Evolutionary conservation across 64 coral and sea anemone species (phyloP).

Genomic region (Anthopleura sola): DNA sequence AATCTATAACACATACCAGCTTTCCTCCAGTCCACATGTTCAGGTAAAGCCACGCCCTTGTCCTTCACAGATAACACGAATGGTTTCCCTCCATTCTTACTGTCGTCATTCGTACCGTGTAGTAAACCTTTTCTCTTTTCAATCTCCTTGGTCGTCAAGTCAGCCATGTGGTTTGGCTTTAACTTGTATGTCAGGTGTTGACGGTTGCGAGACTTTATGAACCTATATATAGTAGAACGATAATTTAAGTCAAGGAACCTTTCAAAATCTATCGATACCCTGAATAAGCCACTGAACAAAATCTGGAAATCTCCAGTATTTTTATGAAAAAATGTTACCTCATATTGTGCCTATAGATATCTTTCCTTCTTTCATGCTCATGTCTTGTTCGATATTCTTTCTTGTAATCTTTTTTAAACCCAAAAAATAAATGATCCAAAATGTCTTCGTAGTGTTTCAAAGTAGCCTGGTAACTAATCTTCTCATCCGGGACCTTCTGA

Average conservation of each 20-base stretch:
- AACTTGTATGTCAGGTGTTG: constrained; percentile 69
- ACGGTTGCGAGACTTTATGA: constrained; percentile 91
- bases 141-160: constrained; percentile 88
- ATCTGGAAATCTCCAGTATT: too few relatives aligned
- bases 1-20: constrained; percentile 36
- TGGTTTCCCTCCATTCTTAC: constrained; percentile 24
- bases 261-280: too few relatives aligned
- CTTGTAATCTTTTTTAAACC: constrained; percentile 61
- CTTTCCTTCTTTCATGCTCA: constrained; percentile 82
- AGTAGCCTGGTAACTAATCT: constrained; percentile 35
- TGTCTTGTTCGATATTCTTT: constrained; percentile 71
- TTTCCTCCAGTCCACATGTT: constrained; percentile 80
- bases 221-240: constrained; percentile 51
- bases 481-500: not conserved
- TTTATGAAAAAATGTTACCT: too few relatives aligned
- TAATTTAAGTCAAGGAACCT: too few relatives aligned
- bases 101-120: not conserved
- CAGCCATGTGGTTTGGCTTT: constrained; percentile 81
- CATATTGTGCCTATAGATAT: constrained; percentile 89
- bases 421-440: constrained; percentile 55
- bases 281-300: too few relatives aligned
- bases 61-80: constrained; percentile 44
- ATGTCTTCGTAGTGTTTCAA: constrained; percentile 85
- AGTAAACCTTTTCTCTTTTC: constrained; percentile 63
- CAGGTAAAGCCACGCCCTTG: constrained; percentile 37